Evolutionary conservation across 1,140 invertebrate genomes (phyloP), one percentile per base, ranked within the genome.

Genomic region (Meloidogyne hapla): DNA sequence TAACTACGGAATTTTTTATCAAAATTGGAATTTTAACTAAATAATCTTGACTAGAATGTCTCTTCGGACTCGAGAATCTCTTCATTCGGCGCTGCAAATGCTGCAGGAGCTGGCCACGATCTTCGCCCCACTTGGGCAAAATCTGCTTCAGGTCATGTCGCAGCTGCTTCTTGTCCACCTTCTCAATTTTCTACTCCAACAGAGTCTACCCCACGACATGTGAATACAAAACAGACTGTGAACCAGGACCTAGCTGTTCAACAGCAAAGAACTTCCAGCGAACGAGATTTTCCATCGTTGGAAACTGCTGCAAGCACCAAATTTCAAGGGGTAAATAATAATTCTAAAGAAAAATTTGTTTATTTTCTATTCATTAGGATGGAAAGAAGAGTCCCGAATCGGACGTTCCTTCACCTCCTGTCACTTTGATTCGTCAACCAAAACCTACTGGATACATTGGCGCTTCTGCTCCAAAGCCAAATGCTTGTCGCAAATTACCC

Each of bases 111-210:
- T 9, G 82, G 76, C 38, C 74, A 80, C 73, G 84, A 83, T 64
- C 74, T 76, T 21, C 83, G 85, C 28, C 84, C 84, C 28, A 84
- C 84, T 25, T 86, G 84, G 84, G 83, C 83, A 18, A 83, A 84
- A 25, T 83, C 61, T 76, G 62, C 80, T 40, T 33, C 69, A 48
- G 77, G 28, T 25, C 28, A 61, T 63, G n/a, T n/a, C n/a, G 28
- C 23, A 23, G 71, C 25, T 33, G 28, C 45, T 73, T 23, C 42
- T 56, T 56, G 48, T 56, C 48, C 18, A 56, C 18, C 65, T 6
- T 67, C 65, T 25, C 28, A 67, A 21, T 56, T 56, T 56, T 3
- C 48, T 28, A 64, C 18, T 25, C 48, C 61, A 21, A 15, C 21
- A 9, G 48, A 56, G 23, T 26, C 28, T 61, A n/a, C 12, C 15